phyloP scores from a whole-genome alignment of 2,113 vertebrate genomes.

The Heterotis niloticus region DNA sequence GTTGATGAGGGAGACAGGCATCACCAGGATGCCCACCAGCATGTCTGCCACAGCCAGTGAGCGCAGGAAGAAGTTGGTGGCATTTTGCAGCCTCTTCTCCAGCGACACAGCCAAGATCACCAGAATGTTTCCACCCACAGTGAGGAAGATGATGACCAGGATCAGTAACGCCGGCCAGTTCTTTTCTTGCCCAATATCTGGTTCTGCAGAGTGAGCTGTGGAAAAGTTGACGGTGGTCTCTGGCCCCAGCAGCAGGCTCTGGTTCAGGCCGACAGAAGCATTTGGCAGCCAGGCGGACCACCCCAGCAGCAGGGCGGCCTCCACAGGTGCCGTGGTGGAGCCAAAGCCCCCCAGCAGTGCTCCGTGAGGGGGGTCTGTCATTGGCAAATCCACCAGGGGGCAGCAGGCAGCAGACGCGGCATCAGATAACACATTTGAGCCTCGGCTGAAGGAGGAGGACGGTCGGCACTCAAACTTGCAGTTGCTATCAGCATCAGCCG shows the following conservation, averaged over 20 bases:
- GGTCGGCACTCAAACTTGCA: not conserved
- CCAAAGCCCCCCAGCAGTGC: not conserved
- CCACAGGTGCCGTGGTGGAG: conserved; percentile 18
- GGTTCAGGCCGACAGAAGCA: conserved; percentile 46
- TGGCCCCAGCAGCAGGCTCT: conserved; percentile 49
- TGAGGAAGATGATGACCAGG: conserved; percentile 87
- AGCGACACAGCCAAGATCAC: conserved; percentile 94
- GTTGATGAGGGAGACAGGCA: conserved; percentile 92
- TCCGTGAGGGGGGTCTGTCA: conserved; percentile 7
- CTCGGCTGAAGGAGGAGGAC: not conserved
- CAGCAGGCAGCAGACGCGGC: not conserved
- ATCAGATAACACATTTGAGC: not conserved
- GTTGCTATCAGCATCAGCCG: not conserved
- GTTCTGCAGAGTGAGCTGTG: conserved; percentile 48
- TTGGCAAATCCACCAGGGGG: not conserved
- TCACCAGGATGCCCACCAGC: conserved; percentile 96
- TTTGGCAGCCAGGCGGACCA: conserved; percentile 60
- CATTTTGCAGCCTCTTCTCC: conserved; percentile 97
- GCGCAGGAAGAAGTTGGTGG: conserved; percentile 96
- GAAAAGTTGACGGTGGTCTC: conserved; percentile 53
- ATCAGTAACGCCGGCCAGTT: conserved; percentile 96
- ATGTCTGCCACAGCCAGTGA: conserved; percentile 95
- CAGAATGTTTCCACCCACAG: conserved; percentile 90
- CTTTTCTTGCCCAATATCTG: conserved; percentile 65
- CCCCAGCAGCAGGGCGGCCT: conserved; percentile 34